These are phyloP conservation scores for Lagria hirta DNA, from an alignment of 2,888 invertebrate genomes.

Conservation along the genomic window DNA sequence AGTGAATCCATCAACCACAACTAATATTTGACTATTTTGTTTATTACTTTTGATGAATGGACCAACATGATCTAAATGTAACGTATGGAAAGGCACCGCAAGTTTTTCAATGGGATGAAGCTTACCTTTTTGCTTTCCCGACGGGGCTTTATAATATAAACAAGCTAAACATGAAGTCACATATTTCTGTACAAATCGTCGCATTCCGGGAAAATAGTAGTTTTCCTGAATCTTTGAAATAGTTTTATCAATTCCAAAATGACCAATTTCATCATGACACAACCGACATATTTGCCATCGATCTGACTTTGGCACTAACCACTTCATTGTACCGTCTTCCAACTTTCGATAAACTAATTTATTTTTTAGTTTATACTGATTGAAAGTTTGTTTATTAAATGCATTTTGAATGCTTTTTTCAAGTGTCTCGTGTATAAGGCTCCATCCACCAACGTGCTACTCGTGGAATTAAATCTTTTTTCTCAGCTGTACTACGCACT, in stretches of 20 bases:
- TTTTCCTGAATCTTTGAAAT: constrained; percentile 23
- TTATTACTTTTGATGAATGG: constrained; percentile 33
- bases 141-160: constrained; percentile 32
- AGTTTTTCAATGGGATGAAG: constrained; percentile 37
- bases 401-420: too few species aligned
- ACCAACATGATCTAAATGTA: constrained; percentile 37
- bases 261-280: constrained; percentile 31
- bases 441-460: too few species aligned
- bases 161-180: constrained; percentile 40
- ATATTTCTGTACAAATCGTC: constrained; percentile 38
- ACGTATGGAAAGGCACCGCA: constrained; percentile 19
- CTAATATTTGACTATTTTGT: constrained; percentile 34
- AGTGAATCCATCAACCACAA: constrained; percentile 37
- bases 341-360: constrained; percentile 28
- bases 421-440: too few species aligned
- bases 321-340: constrained; percentile 19
- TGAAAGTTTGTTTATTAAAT: too few species aligned
- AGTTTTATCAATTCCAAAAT: constrained; percentile 30
- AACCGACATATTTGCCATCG: constrained; percentile 32
- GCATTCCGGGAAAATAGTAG: constrained; percentile 33
- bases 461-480: too few species aligned
- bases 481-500: too few species aligned
- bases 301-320: constrained; percentile 28
- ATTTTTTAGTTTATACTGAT: constrained; percentile 26
- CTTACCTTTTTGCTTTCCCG: constrained; percentile 32